phyloP scores from a whole-genome alignment of 2,113 vertebrate genomes.

The Cyanoderma ruficeps region DNA sequence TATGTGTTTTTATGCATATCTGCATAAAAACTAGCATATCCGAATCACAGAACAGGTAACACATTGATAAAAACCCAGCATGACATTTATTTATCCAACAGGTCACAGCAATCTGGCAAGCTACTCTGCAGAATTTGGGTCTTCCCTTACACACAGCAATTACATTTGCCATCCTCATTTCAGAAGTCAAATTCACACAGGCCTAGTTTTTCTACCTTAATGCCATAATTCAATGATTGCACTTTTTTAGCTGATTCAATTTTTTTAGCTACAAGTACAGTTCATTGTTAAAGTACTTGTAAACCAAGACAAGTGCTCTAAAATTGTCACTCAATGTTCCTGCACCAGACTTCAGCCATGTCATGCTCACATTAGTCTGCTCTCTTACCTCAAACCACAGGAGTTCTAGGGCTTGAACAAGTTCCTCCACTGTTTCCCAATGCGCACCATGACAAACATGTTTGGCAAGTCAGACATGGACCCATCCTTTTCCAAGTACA shows the following conservation, averaged over 20 bases:
- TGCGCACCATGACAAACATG: neutral
- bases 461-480: neutral
- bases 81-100: neutral
- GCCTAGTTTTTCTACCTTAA: neutral
- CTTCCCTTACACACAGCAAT: neutral
- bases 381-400: neutral
- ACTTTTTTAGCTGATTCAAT: neutral
- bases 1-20: neutral
- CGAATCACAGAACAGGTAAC: neutral
- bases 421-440: neutral
- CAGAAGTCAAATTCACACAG: neutral
- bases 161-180: neutral
- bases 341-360: neutral
- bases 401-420: neutral
- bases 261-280: neutral
- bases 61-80: neutral
- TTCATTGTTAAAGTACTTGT: neutral
- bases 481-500: neutral
- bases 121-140: neutral
- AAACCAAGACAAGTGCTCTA: neutral
- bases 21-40: neutral
- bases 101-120: neutral
- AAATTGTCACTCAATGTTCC: neutral
- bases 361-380: neutral
- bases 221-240: neutral